Evolutionary conservation across 2,888 invertebrate species (phyloP).

Genomic region (Andrena haemorrhoa): DNA sequence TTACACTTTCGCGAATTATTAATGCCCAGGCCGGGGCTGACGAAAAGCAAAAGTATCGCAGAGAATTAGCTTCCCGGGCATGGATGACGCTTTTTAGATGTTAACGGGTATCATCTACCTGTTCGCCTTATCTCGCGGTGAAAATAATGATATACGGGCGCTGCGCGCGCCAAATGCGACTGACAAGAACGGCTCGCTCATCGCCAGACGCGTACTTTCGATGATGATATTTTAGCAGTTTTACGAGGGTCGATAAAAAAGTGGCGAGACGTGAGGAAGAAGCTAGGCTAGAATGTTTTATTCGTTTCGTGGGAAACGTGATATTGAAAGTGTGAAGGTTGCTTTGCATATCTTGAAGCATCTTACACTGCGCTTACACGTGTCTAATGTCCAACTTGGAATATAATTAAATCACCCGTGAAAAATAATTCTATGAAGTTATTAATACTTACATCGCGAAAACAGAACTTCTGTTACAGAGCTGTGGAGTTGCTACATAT

Average conservation of each 20-base stretch:
- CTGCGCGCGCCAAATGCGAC: background rate
- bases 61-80: slow-evolving; percentile 5
- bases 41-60: background rate
- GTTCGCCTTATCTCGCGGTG: slow-evolving; percentile 13
- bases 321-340: background rate
- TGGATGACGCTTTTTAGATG: slow-evolving; percentile 3
- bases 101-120: slow-evolving; percentile 18
- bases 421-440: no score
- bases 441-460: no score
- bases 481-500: no score
- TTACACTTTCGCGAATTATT: slow-evolving; percentile 54
- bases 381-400: no score
- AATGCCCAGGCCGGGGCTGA: no score
- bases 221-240: slow-evolving; percentile 2
- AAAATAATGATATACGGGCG: slow-evolving; percentile 26
- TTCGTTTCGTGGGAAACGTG: background rate
- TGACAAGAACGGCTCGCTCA: slow-evolving; percentile 8
- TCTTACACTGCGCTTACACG: background rate
- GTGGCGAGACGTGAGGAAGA: background rate
- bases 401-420: no score
- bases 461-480: no score
- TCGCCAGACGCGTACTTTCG: slow-evolving; percentile 12
- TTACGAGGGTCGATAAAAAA: background rate
- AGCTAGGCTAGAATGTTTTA: background rate
- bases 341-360: background rate